Percentiles rank a stretch among this genome's conserved stretches.
Evolutionary conservation across 2,888 invertebrate species (phyloP).

Genomic region (Eilema griseolum): DNA sequence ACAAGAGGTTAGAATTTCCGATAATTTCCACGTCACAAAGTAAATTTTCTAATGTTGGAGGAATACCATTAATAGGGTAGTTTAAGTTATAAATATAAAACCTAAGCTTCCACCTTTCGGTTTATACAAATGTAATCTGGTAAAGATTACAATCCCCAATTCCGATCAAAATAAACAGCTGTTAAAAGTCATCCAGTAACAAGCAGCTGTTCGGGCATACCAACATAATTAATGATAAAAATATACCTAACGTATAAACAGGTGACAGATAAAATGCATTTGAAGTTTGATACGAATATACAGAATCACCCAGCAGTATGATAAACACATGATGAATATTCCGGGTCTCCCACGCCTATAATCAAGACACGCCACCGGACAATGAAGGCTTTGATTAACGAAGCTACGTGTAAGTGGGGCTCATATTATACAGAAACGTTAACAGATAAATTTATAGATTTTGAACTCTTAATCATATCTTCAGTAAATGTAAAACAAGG

Average conservation of each 20-base stretch:
- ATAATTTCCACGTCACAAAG: no score
- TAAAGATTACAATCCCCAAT: background rate
- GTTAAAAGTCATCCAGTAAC: no score
- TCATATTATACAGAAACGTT: conserved; percentile 45
- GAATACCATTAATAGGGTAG: background rate
- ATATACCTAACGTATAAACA: background rate
- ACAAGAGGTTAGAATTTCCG: background rate
- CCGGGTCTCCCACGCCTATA: conserved; percentile 73
- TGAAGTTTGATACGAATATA: conserved; percentile 9
- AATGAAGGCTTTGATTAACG: conserved; percentile 65
- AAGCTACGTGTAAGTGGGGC: conserved; percentile 44
- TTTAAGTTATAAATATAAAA: background rate
- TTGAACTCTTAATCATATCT: conserved; percentile 30
- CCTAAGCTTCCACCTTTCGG: background rate
- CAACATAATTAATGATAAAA: background rate
- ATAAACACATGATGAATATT: conserved; percentile 55
- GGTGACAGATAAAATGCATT: background rate
- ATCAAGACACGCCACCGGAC: conserved; percentile 60
- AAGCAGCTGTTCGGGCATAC: no score
- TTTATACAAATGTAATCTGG: background rate
- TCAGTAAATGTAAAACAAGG: conserved; percentile 30
- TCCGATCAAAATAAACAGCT: background rate
- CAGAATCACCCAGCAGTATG: conserved; percentile 31
- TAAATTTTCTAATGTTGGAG: background rate
- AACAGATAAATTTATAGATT: conserved; percentile 43